Percentiles rank a stretch among this genome's conserved stretches.
Conservation (phyloP, 2,888 invertebrate species). For the Platycheirus rosarum region DNA sequence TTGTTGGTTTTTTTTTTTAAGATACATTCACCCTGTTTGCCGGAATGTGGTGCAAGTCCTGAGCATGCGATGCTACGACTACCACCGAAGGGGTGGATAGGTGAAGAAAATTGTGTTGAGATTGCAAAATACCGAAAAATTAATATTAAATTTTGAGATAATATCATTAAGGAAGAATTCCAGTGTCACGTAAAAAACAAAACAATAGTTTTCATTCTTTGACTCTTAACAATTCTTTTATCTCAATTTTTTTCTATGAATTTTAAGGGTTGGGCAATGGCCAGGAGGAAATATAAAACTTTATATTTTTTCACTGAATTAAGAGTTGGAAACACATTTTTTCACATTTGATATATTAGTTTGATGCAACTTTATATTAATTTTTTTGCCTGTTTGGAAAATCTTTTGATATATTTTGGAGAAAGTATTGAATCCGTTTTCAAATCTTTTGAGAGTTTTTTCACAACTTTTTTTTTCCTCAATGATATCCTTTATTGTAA, state of each 20-base stretch:
- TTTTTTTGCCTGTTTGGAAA: too few species aligned
- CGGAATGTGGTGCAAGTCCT: conserved; percentile 36
- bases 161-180: conserved; percentile 6
- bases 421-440: not conserved
- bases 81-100: conserved; percentile 17
- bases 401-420: not conserved
- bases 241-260: not conserved
- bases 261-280: conserved; percentile 43
- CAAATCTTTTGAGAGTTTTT: not conserved
- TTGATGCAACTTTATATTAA: not conserved
- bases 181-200: not conserved
- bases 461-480: not conserved
- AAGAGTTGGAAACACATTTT: not conserved
- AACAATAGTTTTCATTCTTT: conserved; percentile 8
- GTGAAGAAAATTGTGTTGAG: conserved; percentile 19
- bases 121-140: conserved; percentile 1
- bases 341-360: too few species aligned
- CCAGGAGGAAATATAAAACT: not conserved
- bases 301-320: not conserved
- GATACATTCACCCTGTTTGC: conserved; percentile 50
- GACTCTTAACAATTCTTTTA: not conserved
- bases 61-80: conserved; percentile 41
- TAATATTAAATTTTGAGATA: not conserved
- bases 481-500: not conserved
- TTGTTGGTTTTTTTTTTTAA: conserved; percentile 29